These are phyloP conservation scores for Cryptocephalus primarius DNA, from an alignment of 2,888 invertebrate genomes.

Conservation along the genomic window DNA sequence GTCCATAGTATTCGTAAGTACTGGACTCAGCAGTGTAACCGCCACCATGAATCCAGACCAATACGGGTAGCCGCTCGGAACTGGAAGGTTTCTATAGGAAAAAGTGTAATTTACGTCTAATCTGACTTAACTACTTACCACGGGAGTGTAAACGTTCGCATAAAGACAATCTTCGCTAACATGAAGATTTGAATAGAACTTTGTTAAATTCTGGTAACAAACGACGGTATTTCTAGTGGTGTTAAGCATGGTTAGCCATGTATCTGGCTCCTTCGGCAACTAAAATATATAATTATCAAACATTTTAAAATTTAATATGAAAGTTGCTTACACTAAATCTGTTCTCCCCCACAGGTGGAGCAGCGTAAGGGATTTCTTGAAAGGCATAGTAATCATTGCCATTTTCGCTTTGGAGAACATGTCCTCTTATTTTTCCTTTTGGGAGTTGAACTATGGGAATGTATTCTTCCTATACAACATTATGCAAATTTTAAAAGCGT, in stretches of 20 bases:
- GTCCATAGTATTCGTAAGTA: slow-evolving; percentile 15
- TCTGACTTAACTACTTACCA: slow-evolving; percentile 7
- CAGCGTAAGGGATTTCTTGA: not conserved
- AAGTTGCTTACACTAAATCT: not conserved
- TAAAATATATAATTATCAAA: not conserved
- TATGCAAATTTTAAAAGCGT: too few relatives aligned
- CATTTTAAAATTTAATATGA: not conserved
- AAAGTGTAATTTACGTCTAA: not conserved
- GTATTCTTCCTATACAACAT: too few relatives aligned
- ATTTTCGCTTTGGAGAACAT: not conserved
- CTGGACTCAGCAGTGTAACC: slow-evolving; percentile 21
- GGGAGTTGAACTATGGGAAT: not conserved
- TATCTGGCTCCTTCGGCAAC: slow-evolving; percentile 8
- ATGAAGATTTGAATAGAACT: slow-evolving; percentile 2
- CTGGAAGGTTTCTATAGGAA: not conserved
- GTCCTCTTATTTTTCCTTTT: not conserved
- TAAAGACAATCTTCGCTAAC: slow-evolving; percentile 14
- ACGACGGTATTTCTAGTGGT: slow-evolving; percentile 9
- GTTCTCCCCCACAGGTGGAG: not conserved
- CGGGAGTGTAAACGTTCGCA: slow-evolving; percentile 15
- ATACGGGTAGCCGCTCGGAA: slow-evolving; percentile 23
- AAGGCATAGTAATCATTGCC: not conserved
- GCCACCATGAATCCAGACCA: slow-evolving; percentile 33
- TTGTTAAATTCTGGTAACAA: slow-evolving; percentile 8
- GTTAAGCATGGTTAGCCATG: slow-evolving; percentile 12